Conservation (phyloP, 2,113 vertebrate genomes). For the Barbus barbus region DNA sequence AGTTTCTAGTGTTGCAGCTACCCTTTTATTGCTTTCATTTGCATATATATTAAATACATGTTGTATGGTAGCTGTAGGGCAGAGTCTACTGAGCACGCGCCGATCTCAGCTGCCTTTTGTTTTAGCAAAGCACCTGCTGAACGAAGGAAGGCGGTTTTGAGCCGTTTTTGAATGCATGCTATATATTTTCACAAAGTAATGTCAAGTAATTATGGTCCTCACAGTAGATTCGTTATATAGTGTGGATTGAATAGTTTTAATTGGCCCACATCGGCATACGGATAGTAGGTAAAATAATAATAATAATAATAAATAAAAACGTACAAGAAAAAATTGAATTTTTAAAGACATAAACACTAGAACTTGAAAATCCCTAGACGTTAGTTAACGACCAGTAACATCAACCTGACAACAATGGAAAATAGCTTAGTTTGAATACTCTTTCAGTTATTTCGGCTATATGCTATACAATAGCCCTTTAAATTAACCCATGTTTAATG, state of each 20-base stretch:
- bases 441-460: too few relatives aligned
- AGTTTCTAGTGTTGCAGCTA: conserved; percentile 17
- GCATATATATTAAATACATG: conserved; percentile 99
- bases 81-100: conserved; percentile 81
- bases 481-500: too few relatives aligned
- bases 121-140: conserved; percentile 88
- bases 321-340: background rate
- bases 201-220: background rate
- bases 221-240: background rate
- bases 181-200: conserved; percentile 61
- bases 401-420: background rate
- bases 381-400: background rate
- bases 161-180: background rate
- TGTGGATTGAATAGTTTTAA: background rate
- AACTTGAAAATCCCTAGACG: background rate
- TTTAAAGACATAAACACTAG: too few relatives aligned
- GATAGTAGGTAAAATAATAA: too few relatives aligned
- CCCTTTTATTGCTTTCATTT: conserved; percentile 94
- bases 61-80: conserved; percentile 85
- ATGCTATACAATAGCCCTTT: too few relatives aligned
- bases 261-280: background rate
- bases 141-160: conserved; percentile 56
- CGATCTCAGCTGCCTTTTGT: conserved; percentile 88
- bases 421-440: background rate
- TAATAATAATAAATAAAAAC: background rate